phyloP scores from a whole-genome alignment of 2,797 vertebrate genomes.

The Enteromius treurensis region DNA sequence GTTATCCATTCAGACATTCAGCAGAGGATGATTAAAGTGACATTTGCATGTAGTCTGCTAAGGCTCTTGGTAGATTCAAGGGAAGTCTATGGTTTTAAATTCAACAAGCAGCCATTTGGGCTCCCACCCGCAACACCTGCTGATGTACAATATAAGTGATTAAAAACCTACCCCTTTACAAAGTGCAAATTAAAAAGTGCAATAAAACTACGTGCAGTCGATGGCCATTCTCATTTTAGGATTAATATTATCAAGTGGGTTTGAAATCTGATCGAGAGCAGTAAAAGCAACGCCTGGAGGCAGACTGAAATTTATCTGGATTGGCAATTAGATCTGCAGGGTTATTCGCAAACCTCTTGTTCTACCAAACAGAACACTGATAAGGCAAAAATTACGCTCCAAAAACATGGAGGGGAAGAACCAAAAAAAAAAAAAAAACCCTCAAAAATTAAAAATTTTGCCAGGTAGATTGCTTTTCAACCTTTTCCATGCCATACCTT shows the following conservation, averaged over 20 bases:
- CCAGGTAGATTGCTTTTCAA: slow-evolving; percentile 89
- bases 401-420: slow-evolving; percentile 66
- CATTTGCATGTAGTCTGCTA: slow-evolving; percentile 79
- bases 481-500: slow-evolving; percentile 92
- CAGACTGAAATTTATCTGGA: slow-evolving; percentile 73
- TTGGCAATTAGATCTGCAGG: slow-evolving; percentile 68
- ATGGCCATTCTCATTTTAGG: slow-evolving; percentile 81
- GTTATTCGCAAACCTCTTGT: slow-evolving; percentile 70
- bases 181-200: slow-evolving; percentile 99
- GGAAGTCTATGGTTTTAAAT: slow-evolving; percentile 83
- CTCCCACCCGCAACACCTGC: slow-evolving; percentile 77
- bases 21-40: slow-evolving; percentile 71
- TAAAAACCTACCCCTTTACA: slow-evolving; percentile 94
- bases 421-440: slow-evolving; percentile 68
- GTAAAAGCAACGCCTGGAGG: slow-evolving; percentile 70
- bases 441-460: slow-evolving; percentile 92
- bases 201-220: slow-evolving; percentile 93
- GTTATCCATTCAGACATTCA: slow-evolving; percentile 46
- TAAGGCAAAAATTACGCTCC: slow-evolving; percentile 72
- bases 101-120: slow-evolving; percentile 82
- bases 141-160: slow-evolving; percentile 92
- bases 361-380: slow-evolving; percentile 75
- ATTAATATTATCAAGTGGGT: slow-evolving; percentile 78
- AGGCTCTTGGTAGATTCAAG: slow-evolving; percentile 87
- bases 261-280: slow-evolving; percentile 68